Conservation (phyloP, 2,113 vertebrate genomes). For the Ranitomeya variabilis region DNA sequence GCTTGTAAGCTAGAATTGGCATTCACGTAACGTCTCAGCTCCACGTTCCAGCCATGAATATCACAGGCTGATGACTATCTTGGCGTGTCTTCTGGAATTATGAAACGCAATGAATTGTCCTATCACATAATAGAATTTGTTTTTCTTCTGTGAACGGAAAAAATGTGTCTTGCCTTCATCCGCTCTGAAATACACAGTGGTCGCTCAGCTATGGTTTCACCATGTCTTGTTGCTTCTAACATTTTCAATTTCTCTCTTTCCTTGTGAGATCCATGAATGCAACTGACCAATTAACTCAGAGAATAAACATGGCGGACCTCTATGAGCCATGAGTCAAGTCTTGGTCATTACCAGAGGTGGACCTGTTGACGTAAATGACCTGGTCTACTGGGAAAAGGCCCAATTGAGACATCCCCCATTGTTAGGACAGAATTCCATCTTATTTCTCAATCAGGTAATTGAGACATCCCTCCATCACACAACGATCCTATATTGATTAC, state of each 20-base stretch:
- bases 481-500: too few relatives aligned
- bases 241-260: not conserved
- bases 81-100: conserved; percentile 9
- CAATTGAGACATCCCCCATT: too few relatives aligned
- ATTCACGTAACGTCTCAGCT: not conserved
- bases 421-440: too few relatives aligned
- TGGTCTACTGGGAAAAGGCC: too few relatives aligned
- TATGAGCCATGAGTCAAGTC: too few relatives aligned
- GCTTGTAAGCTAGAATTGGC: too few relatives aligned
- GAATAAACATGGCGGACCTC: too few relatives aligned
- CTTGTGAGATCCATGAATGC: not conserved
- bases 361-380: too few relatives aligned
- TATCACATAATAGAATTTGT: not conserved
- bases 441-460: too few relatives aligned
- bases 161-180: conserved; percentile 3
- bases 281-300: not conserved
- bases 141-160: not conserved
- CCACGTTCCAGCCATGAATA: not conserved
- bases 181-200: not conserved
- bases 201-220: not conserved
- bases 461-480: too few relatives aligned
- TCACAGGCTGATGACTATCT: not conserved
- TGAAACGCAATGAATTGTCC: conserved; percentile 11
- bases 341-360: too few relatives aligned
- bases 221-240: not conserved